Base-by-base conservation (phyloP, 2,797 vertebrate genomes). In the Schizopygopsis pylzovi region DNA sequence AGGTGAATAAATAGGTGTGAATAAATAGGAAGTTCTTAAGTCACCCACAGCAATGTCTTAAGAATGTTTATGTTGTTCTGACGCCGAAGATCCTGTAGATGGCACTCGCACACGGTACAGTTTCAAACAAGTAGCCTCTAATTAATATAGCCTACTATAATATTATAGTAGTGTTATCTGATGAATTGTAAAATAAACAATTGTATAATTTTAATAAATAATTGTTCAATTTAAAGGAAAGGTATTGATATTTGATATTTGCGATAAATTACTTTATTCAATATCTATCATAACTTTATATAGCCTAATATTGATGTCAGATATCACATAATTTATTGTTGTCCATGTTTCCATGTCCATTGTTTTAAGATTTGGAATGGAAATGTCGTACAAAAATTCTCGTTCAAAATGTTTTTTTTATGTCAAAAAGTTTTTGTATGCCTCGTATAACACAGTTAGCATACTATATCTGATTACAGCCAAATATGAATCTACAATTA, bases 21-120 rank as follows among this genome's bases (percentile, higher is more conserved):
- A 52, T 52, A 56, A 10, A 33, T 2, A 33, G 28, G 28, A 33
- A 33, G 28, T 33, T 33, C 28, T 33, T 28, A 28, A 28, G 28
- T 28, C 28, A 28, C 18, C 22, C 2, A 15, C n/a, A 16, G 7
- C 10, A 10, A 10, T 18, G 70, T 15, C 63, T 41, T 9, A 43
- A 22, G 12, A 16, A 25, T 25, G 4, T 25, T 4, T 33, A 20
- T 8, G 11, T 72, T 37, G 54, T 49, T 67, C 49, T 78, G 49
- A 67, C 43, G 7, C 25, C 18, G 4, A 41, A 7, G 4, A 13
- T n/a, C 73, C 88, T 61, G 49, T 70, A 79, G 85, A 43, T 85
- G 88, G 68, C 75, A 41, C 49, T 85, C 28, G n/a, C n/a, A 20
- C 1, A 11, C 47, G 56, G 22, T 16, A 43, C 79, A 41, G 6